Percentiles rank a stretch among this genome's conserved stretches.
Conservation (phyloP, 2,888 invertebrate species). For the Eupithecia subumbrata region DNA sequence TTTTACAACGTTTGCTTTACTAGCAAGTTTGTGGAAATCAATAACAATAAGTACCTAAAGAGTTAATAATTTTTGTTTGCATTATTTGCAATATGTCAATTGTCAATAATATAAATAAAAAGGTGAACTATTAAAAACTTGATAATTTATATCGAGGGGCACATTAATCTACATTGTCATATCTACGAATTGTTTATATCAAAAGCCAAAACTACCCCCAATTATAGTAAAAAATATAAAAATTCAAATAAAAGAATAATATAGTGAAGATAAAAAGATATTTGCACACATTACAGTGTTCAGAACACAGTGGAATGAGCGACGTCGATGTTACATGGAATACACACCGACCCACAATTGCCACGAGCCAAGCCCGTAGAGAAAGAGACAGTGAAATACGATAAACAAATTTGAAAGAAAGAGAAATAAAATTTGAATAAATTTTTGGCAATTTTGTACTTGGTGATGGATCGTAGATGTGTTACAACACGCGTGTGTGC, state of each 20-base stretch:
- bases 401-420: slow-evolving; percentile 52
- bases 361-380: slow-evolving; percentile 58
- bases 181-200: slow-evolving; percentile 42
- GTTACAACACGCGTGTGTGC: slow-evolving; percentile 52
- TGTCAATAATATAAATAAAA: slow-evolving; percentile 20
- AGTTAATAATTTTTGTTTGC: slow-evolving; percentile 45
- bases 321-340: slow-evolving; percentile 56
- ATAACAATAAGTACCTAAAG: slow-evolving; percentile 75
- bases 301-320: slow-evolving; percentile 60
- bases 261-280: slow-evolving; percentile 48
- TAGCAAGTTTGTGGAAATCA: slow-evolving; percentile 57
- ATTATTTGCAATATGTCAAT: slow-evolving; percentile 27
- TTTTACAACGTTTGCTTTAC: slow-evolving; percentile 47
- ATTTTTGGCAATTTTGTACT: slow-evolving; percentile 84
- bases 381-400: slow-evolving; percentile 50
- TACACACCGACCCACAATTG: slow-evolving; percentile 59
- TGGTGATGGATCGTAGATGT: slow-evolving; percentile 73
- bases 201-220: slow-evolving; percentile 47
- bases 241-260: slow-evolving; percentile 41
- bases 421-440: slow-evolving; percentile 55
- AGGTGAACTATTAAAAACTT: slow-evolving; percentile 40
- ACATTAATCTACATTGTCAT: slow-evolving; percentile 42
- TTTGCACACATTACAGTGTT: slow-evolving; percentile 59
- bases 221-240: slow-evolving; percentile 37
- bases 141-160: slow-evolving; percentile 42